Evolutionary conservation across 2,888 invertebrate species (phyloP), one percentile per base, ranked within the genome.

Genomic region (Formica aserva): DNA sequence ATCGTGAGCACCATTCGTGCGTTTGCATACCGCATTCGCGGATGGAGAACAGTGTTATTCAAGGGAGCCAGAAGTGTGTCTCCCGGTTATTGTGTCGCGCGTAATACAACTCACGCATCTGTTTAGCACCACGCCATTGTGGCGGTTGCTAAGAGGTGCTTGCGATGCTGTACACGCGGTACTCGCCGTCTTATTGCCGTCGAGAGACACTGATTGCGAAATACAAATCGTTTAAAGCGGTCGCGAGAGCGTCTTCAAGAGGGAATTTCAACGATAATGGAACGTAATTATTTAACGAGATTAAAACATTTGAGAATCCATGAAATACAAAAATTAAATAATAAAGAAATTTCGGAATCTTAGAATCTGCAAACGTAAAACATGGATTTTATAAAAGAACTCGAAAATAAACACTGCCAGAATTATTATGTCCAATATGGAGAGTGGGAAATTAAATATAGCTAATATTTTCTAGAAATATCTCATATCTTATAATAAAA

Each of bases 191-290:
- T 60, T 74, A 74, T 41, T 38, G 41, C n/a, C 18, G 35, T 60
- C 41, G 29, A 60, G n/a, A 74, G 60, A 74, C 41, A 29, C 60
- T 29, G 60, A 74, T 74, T 41, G 29, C 41, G 29, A 62, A 41
- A 41, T n/a, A 60, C n/a, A 29, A 29, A 6, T 62, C n/a, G 60
- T 57, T 22, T 57, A 60, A 72, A 38, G 35, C 15, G 9, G 9
- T 52, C 32, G 32, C 65, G 35, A 55, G 5, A 55, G 35, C 18
- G 4, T 15, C 35, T 32, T 72, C 15, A 22, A 18, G 55, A 38
- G 22, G 2, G 22, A 52, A 26, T 32, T 55, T 52, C 48, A 15
- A 57, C 55, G 22, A n/a, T n/a, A 35, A 32, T 52, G 52, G 9
- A 8, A 71, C 13, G 45, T 15, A 9, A 52, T 52, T 22, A 52